Base-by-base conservation (phyloP, 2,888 invertebrate genomes). In the Hirtodrosophila trivittata region DNA sequence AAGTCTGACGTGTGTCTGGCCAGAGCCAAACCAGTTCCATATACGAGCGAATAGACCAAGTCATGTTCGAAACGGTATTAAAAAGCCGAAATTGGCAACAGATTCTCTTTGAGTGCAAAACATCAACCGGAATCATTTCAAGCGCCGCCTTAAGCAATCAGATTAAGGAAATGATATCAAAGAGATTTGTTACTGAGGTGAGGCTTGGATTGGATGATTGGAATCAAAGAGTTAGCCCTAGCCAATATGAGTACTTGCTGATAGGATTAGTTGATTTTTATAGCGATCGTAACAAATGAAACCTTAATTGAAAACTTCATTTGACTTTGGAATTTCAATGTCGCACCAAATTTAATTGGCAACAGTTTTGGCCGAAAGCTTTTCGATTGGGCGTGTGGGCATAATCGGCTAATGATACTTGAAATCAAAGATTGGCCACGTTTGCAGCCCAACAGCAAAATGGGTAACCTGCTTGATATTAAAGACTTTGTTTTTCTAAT, bases 1-100 rank as follows among this genome's bases (percentile, higher is more conserved):
- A 21, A 21, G 66, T 78, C 80, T 86, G 76, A 65, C 65, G 64
- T 69, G 64, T 55, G 69, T 86, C 69, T 83, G 80, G 59, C 51
- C 50, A 66, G 39, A 47, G 60, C 13, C 54, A 75, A 80, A 69
- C 80, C 83, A 59, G 80, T 80, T 74, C 26, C 16, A 25, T 10
- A 18, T 16, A 35, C 18, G 2, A 5, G 3, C 18, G 5, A 64
- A 65, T 59, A 32, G 28, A 33, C 25, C 64, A 18, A 46, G 56
- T 70, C 77, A 81, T 62, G 54, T 43, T 75, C 28, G 54, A n/a
- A 35, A 41, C 46, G 66, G 46, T 57, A 43, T 49, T 63, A 64
- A 52, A 77, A 77, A 71, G 57, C 5, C 3, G 18, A 2, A 21
- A 21, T 5, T 21, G 18, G 18, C 18, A 21, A 21, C 18, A 21